These are phyloP conservation scores for Clistopyga incitator DNA, from an alignment of 2,888 invertebrate genomes.

Conservation along the genomic window DNA sequence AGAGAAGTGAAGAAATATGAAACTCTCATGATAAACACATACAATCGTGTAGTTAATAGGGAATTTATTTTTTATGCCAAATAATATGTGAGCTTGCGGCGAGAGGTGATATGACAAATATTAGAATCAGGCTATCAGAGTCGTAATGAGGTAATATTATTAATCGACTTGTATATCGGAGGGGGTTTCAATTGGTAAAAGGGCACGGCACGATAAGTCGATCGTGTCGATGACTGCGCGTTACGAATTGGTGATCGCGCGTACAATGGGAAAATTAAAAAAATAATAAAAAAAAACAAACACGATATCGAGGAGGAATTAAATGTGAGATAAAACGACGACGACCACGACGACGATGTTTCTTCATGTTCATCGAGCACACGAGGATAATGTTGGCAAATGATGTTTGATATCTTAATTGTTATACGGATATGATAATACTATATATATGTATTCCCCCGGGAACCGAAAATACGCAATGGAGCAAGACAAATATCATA, in stretches of 20 bases:
- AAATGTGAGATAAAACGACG: slow-evolving; percentile 11
- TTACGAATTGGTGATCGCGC: slow-evolving; percentile 44
- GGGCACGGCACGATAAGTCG: slow-evolving; percentile 22
- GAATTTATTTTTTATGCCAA: slow-evolving; percentile 83
- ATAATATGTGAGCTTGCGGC: slow-evolving; percentile 74
- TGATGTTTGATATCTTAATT: slow-evolving; percentile 60
- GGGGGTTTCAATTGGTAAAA: background rate
- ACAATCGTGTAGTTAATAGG: slow-evolving; percentile 77
- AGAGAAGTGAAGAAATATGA: slow-evolving; percentile 40
- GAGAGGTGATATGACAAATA: slow-evolving; percentile 75
- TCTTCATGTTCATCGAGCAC: slow-evolving; percentile 39
- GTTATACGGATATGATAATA: slow-evolving; percentile 52
- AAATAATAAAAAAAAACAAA: slow-evolving; percentile 16
- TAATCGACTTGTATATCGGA: slow-evolving; percentile 63
- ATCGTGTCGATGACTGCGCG: slow-evolving; percentile 39
- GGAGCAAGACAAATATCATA: slow-evolving; percentile 31
- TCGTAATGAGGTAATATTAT: slow-evolving; percentile 67
- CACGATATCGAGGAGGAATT: slow-evolving; percentile 11
- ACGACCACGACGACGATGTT: slow-evolving; percentile 29
- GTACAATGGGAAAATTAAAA: slow-evolving; percentile 7
- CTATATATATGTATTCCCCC: slow-evolving; percentile 39
- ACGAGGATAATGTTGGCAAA: slow-evolving; percentile 50
- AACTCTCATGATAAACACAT: slow-evolving; percentile 52
- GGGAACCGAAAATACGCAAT: slow-evolving; percentile 23
- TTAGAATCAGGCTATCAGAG: slow-evolving; percentile 70